Base-by-base conservation (phyloP, 1,140 invertebrate genomes). In the Anoplolepis gracilipes region DNA sequence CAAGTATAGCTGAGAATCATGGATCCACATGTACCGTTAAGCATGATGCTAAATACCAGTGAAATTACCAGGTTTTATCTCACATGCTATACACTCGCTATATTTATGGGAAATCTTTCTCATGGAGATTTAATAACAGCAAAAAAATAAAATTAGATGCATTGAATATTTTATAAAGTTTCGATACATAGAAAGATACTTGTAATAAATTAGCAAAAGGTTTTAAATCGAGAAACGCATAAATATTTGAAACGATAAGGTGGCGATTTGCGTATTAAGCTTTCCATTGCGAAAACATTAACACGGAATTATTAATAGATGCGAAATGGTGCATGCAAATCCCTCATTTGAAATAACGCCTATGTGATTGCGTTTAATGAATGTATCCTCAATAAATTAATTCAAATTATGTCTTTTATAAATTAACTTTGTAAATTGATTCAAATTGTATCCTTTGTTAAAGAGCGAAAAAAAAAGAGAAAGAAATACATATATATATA, bases 311-410 rank as follows among this genome's bases (percentile, higher is more conserved):
- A 72, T 55, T 72, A 75, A 61, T 61, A 22, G 39, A 75, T 0
- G n/a, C 1, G 5, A 75, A 75, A n/a, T 22, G 22, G 28, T 8
- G 22, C 16, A 61, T 75, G 72, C 33, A 61, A 75, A 61, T 61
- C 13, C 30, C 8, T 1, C 36, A 39, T 75, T 75, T 57, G 13
- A 8, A 75, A 59, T 22, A 75, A 75, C 33, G 49, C 16, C 55
- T 49, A 7, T 7, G 28, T 73, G 30, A 57, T 59, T 75, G 30
- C 72, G 19, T 57, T 36, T 70, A 49, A 70, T n/a, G 16, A 25
- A 25, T 36, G 3, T 57, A 59, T 75, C 36, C 72, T 7, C n/a
- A 61, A 75, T 72, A 22, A 53, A 53, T 75, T 75, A 75, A 75
- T 16, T 75, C 30, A 39, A 75, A 75, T 75, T 39, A 19, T 33